phyloP scores from a whole-genome alignment of 2,113 vertebrate genomes.

The Zosterops lateralis region DNA sequence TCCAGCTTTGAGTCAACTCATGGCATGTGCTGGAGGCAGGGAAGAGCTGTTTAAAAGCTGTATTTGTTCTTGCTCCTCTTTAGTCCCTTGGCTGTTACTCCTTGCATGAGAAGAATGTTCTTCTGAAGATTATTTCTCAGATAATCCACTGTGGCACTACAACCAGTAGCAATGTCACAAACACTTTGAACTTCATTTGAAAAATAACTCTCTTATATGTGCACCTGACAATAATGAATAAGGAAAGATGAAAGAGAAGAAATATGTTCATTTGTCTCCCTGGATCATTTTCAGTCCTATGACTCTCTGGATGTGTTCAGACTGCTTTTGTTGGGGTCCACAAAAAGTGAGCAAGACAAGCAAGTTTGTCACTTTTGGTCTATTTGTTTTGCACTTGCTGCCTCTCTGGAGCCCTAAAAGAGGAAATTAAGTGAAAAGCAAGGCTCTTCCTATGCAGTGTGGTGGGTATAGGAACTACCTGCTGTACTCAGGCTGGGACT shows the following conservation, averaged over 20 bases:
- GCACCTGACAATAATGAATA: not conserved
- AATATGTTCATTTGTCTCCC: not conserved
- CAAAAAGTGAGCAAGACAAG: not conserved
- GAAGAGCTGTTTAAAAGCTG: not conserved
- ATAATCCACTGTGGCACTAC: not conserved
- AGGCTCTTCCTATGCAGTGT: fast-evolving
- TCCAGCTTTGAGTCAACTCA: not conserved
- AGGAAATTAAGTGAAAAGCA: not conserved
- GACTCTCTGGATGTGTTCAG: not conserved
- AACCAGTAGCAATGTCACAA: not conserved
- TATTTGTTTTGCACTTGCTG: not conserved
- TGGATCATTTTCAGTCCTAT: not conserved
- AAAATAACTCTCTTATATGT: fast-evolving
- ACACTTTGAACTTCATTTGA: not conserved
- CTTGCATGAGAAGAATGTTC: not conserved
- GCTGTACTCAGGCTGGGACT: not conserved
- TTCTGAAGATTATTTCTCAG: not conserved
- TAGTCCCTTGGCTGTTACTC: not conserved
- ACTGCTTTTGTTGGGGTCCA: not conserved
- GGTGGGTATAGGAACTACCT: fast-evolving
- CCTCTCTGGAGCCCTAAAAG: not conserved
- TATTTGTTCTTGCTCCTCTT: not conserved
- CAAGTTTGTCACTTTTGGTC: not conserved
- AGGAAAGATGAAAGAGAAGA: not conserved
- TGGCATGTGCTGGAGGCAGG: not conserved